These are phyloP conservation scores for Epinotia bilunana DNA, from an alignment of 2,888 invertebrate species.

Conservation along the genomic window DNA sequence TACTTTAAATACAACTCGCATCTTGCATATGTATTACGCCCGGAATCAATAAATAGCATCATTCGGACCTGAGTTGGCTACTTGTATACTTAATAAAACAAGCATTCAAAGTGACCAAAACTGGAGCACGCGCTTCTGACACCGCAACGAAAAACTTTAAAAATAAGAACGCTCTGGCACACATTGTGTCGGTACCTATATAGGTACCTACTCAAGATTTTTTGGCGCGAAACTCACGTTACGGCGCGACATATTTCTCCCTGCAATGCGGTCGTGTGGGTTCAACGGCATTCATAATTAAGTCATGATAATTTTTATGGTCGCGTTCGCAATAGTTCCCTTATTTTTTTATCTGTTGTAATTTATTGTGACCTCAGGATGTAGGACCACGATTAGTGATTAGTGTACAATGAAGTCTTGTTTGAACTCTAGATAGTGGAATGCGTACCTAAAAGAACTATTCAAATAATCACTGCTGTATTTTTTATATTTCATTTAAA, in stretches of 20 bases:
- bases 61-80: slow-evolving; percentile 47
- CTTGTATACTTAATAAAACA: slow-evolving; percentile 53
- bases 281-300: slow-evolving; percentile 44
- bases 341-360: slow-evolving; percentile 56
- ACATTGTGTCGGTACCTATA: slow-evolving; percentile 52
- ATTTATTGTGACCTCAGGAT: slow-evolving; percentile 47
- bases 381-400: slow-evolving; percentile 52
- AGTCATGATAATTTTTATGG: slow-evolving; percentile 49
- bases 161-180: slow-evolving; percentile 52
- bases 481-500: background rate
- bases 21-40: background rate
- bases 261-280: slow-evolving; percentile 28
- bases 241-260: slow-evolving; percentile 32
- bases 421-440: slow-evolving; percentile 39
- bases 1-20: background rate
- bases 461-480: slow-evolving; percentile 1
- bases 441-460: slow-evolving; percentile 9
- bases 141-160: slow-evolving; percentile 49
- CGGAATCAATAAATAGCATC: background rate
- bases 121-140: slow-evolving; percentile 55
- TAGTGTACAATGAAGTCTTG: slow-evolving; percentile 56
- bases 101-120: slow-evolving; percentile 54
- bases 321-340: slow-evolving; percentile 50
- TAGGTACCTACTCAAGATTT: slow-evolving; percentile 33
- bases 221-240: slow-evolving; percentile 50